Evolutionary conservation across 92 coral and sea anemone genomes (phyloP).

Genomic region (Zoanthus gigantus): DNA sequence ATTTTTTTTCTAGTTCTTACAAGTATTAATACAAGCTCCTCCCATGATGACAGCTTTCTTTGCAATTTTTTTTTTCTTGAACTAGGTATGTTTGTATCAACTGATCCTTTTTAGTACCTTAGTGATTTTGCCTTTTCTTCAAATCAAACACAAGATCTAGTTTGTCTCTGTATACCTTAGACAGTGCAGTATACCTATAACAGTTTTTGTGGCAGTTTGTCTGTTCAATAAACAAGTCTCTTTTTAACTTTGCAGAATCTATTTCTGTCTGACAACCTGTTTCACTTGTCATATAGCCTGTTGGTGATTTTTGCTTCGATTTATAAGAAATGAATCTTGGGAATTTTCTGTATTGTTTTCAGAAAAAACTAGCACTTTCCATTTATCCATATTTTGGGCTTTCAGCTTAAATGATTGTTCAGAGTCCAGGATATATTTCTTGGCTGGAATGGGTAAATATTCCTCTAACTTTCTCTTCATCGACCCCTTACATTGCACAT

Average conservation of each 20-base stretch:
- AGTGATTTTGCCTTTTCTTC: too few relatives aligned
- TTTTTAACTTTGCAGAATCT: neutral
- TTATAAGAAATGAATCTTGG: neutral
- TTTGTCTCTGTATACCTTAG: too few relatives aligned
- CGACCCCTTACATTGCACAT: neutral
- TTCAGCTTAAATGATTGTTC: neutral
- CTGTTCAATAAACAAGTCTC: neutral
- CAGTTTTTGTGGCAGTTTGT: neutral
- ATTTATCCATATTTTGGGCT: neutral
- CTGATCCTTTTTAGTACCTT: too few relatives aligned
- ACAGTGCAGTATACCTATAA: too few relatives aligned
- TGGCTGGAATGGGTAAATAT: slow-evolving; percentile 19
- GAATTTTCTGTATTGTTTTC: neutral
- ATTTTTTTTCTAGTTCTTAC: too few relatives aligned
- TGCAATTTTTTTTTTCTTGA: too few relatives aligned
- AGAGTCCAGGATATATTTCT: neutral
- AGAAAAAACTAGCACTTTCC: neutral
- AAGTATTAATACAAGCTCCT: too few relatives aligned
- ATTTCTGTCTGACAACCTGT: neutral
- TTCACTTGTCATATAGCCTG: neutral
- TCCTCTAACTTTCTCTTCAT: neutral
- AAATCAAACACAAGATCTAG: too few relatives aligned
- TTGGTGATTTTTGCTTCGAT: neutral
- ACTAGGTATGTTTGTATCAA: too few relatives aligned
- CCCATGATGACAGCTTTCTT: too few relatives aligned